phyloP scores from a whole-genome alignment of 2,797 vertebrate genomes.

The Toxotes lorentzi region DNA sequence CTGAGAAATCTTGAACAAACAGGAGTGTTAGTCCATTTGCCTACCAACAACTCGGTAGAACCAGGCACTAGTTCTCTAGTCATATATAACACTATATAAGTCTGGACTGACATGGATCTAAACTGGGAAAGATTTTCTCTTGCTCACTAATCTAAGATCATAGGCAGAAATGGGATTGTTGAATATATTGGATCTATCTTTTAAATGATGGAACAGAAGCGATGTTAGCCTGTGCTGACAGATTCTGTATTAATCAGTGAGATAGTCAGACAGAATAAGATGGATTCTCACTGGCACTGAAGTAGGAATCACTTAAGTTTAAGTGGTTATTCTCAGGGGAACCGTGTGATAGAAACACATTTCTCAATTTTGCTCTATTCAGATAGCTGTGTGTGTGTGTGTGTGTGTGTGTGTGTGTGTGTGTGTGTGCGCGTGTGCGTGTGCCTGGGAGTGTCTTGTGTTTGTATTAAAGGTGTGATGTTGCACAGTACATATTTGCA shows the following conservation, averaged over 20 bases:
- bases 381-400: no score
- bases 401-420: not conserved
- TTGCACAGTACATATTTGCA: slow-evolving; percentile 47
- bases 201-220: slow-evolving; percentile 9
- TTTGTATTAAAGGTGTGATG: slow-evolving; percentile 1
- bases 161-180: not conserved
- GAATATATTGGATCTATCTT: not conserved
- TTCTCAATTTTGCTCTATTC: no score
- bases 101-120: no score
- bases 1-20: no score
- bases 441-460: no score
- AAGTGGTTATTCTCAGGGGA: slow-evolving; percentile 21
- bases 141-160: not conserved
- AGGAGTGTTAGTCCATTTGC: no score
- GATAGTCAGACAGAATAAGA: slow-evolving; percentile 15
- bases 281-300: slow-evolving; percentile 26
- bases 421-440: not conserved
- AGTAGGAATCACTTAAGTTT: slow-evolving; percentile 28
- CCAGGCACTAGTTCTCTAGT: no score
- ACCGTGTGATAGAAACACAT: no score
- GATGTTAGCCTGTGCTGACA: not conserved
- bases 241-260: slow-evolving; percentile 20
- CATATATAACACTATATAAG: no score
- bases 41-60: no score
- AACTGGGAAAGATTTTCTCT: not conserved